Percentiles rank a stretch among this genome's conserved stretches.
Conservation (phyloP, 2,888 invertebrate species). For the Mellilla xanthometata region DNA sequence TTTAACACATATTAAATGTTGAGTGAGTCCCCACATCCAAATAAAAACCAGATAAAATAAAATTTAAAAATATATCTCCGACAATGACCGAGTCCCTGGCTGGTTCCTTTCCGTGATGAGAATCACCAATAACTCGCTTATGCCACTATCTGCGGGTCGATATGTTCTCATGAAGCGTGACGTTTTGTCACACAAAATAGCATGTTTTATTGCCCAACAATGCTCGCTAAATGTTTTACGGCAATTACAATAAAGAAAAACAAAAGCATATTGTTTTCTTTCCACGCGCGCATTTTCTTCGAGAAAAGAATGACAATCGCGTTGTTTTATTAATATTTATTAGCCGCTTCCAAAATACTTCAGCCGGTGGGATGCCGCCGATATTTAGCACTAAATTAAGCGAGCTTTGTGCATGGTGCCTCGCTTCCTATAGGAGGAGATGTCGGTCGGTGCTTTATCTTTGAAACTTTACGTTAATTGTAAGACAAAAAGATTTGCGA, state of each 20-base stretch:
- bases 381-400: slow-evolving; percentile 58
- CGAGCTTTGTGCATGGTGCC: slow-evolving; percentile 37
- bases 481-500: slow-evolving; percentile 14
- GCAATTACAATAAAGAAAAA: slow-evolving; percentile 81
- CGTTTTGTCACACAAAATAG: slow-evolving; percentile 82
- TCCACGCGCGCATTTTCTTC: slow-evolving; percentile 63
- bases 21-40: slow-evolving; percentile 22
- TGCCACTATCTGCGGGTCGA: slow-evolving; percentile 79
- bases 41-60: slow-evolving; percentile 33
- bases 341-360: slow-evolving; percentile 65
- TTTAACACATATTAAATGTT: slow-evolving; percentile 17
- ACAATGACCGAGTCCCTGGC: slow-evolving; percentile 25
- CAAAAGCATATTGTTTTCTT: slow-evolving; percentile 75
- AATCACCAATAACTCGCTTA: slow-evolving; percentile 74
- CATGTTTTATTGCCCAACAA: slow-evolving; percentile 72
- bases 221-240: slow-evolving; percentile 77
- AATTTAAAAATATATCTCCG: slow-evolving; percentile 37
- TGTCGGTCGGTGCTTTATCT: slow-evolving; percentile 19
- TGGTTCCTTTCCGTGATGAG: slow-evolving; percentile 55
- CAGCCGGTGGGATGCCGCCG: slow-evolving; percentile 46
- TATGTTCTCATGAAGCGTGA: slow-evolving; percentile 80
- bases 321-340: slow-evolving; percentile 77
- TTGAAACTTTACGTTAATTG: slow-evolving; percentile 24
- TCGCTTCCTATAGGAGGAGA: slow-evolving; percentile 37
- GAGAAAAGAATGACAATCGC: slow-evolving; percentile 66